Percentiles rank a stretch among this genome's conserved stretches.
Conservation (phyloP, 37 sponge, comb jelly and placozoan species). For the Chondrilla cf. caribensis region DNA sequence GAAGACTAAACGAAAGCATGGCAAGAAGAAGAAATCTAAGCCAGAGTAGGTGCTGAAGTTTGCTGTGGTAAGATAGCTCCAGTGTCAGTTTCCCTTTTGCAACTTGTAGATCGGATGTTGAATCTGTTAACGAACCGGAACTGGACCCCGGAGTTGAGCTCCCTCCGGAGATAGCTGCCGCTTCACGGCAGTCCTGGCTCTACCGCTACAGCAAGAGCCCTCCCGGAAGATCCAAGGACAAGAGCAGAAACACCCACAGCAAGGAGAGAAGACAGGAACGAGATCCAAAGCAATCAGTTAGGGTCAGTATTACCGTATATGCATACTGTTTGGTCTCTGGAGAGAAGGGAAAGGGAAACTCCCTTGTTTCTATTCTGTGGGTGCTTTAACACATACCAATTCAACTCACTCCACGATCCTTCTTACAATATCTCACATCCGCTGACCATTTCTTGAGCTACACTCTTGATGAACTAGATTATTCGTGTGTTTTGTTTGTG, state of each 20-base stretch:
- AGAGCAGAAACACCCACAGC: too few relatives aligned
- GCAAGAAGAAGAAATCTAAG: not conserved
- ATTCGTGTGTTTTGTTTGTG: too few relatives aligned
- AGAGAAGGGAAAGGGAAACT: too few relatives aligned
- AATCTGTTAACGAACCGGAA: slow-evolving; percentile 14
- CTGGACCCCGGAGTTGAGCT: slow-evolving; percentile 32
- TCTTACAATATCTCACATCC: too few relatives aligned
- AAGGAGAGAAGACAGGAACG: too few relatives aligned
- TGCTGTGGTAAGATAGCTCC: not conserved
- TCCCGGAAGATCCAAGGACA: not conserved
- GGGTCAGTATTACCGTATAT: not conserved
- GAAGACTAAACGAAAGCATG: not conserved
- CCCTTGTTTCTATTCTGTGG: too few relatives aligned
- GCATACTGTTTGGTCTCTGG: not conserved
- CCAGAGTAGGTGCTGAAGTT: not conserved
- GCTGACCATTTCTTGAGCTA: too few relatives aligned
- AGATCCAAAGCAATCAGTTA: too few relatives aligned
- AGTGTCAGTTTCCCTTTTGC: too few relatives aligned
- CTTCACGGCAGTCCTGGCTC: slow-evolving; percentile 47
- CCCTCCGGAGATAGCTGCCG: slow-evolving; percentile 27
- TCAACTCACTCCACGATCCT: too few relatives aligned
- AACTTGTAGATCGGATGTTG: not conserved
- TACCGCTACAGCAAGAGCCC: slow-evolving; percentile 62
- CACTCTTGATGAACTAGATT: too few relatives aligned
- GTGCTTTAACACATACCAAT: too few relatives aligned